Evolutionary conservation across 2,888 invertebrate species (phyloP).

Genomic region (Cryptops parisi): DNA sequence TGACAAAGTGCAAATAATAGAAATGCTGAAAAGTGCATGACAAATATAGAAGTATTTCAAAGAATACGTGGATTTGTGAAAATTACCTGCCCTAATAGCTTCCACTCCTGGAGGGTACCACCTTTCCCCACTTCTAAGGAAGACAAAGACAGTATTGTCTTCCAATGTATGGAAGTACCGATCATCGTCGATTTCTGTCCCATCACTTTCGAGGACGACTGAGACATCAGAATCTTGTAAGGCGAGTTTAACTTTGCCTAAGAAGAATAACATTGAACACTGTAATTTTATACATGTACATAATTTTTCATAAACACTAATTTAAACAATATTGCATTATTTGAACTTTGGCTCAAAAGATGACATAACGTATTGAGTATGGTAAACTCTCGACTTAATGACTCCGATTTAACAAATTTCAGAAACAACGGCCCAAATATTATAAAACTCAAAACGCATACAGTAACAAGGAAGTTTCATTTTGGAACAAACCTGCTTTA

Average conservation of each 20-base stretch:
- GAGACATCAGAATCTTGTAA: conserved; percentile 65
- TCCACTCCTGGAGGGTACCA: conserved; percentile 90
- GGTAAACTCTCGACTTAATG: too few species aligned
- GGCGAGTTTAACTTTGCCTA: conserved; percentile 79
- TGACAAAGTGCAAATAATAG: too few species aligned
- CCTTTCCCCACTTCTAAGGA: conserved; percentile 76
- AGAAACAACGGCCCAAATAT: too few species aligned
- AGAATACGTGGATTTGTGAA: too few species aligned
- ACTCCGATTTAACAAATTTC: too few species aligned
- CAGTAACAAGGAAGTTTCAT: too few species aligned
- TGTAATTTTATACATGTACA: background rate
- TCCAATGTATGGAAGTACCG: conserved; percentile 86
- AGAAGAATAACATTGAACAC: conserved; percentile 15
- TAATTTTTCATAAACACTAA: background rate
- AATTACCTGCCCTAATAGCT: conserved; percentile 78
- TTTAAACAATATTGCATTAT: background rate
- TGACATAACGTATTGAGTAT: too few species aligned
- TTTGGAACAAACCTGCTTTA: too few species aligned
- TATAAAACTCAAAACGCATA: too few species aligned
- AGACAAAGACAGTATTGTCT: conserved; percentile 74
- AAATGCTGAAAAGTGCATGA: too few species aligned
- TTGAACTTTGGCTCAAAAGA: too few species aligned
- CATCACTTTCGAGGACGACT: conserved; percentile 79
- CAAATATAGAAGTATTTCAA: too few species aligned
- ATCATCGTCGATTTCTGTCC: conserved; percentile 90